Conservation (phyloP, 23 tunicate genomes). For the Styela plicata region DNA sequence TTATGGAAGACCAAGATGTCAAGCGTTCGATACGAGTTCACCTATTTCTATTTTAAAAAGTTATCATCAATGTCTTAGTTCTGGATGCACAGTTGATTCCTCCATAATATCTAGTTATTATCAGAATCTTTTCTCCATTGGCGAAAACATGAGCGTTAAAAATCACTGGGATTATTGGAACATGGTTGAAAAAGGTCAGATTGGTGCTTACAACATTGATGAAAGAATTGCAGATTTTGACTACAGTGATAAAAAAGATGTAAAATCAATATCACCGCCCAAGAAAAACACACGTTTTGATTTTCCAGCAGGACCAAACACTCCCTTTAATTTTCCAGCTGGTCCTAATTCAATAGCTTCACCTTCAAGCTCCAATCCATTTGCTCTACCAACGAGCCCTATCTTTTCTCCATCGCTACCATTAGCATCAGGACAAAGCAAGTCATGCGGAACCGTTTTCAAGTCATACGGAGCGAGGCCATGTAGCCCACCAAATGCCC, state of each 20-base stretch:
- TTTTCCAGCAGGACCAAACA: too few species aligned
- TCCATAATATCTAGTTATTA: conserved; percentile 8
- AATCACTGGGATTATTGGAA: conserved; percentile 11
- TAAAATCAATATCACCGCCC: neutral
- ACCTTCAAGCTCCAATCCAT: too few species aligned
- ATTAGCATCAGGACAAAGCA: neutral
- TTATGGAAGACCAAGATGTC: conserved; percentile 51
- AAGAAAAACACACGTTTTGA: neutral
- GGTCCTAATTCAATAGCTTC: too few species aligned
- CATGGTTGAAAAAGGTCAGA: neutral
- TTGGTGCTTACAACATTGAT: conserved; percentile 18
- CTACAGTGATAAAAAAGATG: neutral
- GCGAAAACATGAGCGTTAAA: neutral
- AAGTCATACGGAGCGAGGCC: neutral
- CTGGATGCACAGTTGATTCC: conserved; percentile 58
- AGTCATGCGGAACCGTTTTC: neutral
- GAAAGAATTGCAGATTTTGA: neutral
- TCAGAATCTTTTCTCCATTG: neutral
- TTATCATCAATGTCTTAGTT: conserved; percentile 54
- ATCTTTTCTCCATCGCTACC: too few species aligned
- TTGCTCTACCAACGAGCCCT: too few species aligned
- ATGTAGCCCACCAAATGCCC: neutral
- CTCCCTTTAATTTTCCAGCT: neutral
- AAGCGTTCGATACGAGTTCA: conserved; percentile 22
- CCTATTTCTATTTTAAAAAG: conserved; percentile 22